phyloP scores from a whole-genome alignment of 2,888 invertebrate genomes.

The Scotopteryx bipunctaria region DNA sequence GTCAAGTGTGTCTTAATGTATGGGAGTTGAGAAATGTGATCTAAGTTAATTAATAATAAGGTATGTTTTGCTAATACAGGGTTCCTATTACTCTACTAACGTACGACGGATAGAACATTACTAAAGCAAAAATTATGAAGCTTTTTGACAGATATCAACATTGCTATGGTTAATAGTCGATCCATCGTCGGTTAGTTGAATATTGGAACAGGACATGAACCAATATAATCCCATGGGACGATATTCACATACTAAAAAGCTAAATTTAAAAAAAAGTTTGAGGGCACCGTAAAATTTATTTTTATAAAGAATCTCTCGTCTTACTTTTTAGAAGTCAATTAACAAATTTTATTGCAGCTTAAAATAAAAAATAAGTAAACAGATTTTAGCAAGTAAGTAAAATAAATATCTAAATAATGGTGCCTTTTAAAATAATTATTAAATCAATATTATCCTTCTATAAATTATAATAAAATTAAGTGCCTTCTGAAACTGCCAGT shows the following conservation, averaged over 20 bases:
- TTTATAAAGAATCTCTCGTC: background rate
- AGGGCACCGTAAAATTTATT: constrained; percentile 1
- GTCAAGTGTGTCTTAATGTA: constrained; percentile 54
- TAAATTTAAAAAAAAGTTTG: constrained; percentile 13
- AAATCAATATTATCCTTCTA: constrained; percentile 17
- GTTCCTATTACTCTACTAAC: constrained; percentile 28
- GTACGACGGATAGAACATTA: too few species aligned
- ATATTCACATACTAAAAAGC: constrained; percentile 25
- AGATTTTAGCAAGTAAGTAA: constrained; percentile 13
- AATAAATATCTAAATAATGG: constrained; percentile 19
- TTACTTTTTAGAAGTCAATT: background rate
- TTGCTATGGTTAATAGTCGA: too few species aligned
- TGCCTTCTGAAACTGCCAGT: constrained; percentile 79
- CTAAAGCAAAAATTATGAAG: too few species aligned
- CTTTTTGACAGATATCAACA: too few species aligned
- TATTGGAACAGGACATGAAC: too few species aligned
- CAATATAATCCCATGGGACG: too few species aligned
- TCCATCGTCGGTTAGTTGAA: too few species aligned
- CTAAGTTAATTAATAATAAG: constrained; percentile 61
- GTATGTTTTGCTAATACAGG: constrained; percentile 32
- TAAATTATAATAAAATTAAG: constrained; percentile 40
- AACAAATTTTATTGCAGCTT: background rate
- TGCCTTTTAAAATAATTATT: constrained; percentile 19
- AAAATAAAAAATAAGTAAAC: background rate
- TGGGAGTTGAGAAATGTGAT: constrained; percentile 70